Conservation (phyloP, 2,797 vertebrate genomes). For the Siniperca scherzeri region DNA sequence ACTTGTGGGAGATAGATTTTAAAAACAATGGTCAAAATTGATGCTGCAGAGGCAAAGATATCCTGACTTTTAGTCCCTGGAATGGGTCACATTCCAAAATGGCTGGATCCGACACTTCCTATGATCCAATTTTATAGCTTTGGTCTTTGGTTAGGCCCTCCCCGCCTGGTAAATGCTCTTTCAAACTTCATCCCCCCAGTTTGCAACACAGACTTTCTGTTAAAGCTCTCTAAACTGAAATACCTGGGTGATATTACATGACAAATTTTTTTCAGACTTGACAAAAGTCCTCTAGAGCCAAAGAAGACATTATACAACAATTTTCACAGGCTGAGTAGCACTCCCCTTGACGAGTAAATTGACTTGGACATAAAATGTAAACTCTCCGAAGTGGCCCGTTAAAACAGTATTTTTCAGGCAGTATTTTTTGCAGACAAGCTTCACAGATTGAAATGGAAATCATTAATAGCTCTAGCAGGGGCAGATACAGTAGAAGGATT, state of each 20-base stretch:
- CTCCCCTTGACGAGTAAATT: not conserved
- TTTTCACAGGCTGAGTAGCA: not conserved
- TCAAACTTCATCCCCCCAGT: not conserved
- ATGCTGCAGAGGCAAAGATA: not conserved
- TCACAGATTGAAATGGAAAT: constrained; percentile 13
- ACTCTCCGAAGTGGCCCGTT: not conserved
- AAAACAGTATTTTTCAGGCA: not conserved
- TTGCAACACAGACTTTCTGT: not conserved
- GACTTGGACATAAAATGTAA: constrained; percentile 12
- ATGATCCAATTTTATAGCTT: no score
- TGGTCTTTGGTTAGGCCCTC: no score
- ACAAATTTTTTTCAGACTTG: not conserved
- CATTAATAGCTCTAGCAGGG: not conserved
- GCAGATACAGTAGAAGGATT: not conserved
- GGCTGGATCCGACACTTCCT: not conserved
- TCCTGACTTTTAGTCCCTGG: not conserved
- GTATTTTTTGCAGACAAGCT: not conserved
- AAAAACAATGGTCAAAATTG: not conserved
- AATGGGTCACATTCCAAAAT: not conserved
- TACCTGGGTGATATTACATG: not conserved
- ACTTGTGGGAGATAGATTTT: not conserved
- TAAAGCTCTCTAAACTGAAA: not conserved
- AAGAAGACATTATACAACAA: not conserved
- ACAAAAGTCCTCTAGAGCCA: not conserved
- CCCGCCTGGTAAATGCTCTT: not conserved